Conservation (phyloP, 2,797 vertebrate species). For the Falco cherrug region DNA sequence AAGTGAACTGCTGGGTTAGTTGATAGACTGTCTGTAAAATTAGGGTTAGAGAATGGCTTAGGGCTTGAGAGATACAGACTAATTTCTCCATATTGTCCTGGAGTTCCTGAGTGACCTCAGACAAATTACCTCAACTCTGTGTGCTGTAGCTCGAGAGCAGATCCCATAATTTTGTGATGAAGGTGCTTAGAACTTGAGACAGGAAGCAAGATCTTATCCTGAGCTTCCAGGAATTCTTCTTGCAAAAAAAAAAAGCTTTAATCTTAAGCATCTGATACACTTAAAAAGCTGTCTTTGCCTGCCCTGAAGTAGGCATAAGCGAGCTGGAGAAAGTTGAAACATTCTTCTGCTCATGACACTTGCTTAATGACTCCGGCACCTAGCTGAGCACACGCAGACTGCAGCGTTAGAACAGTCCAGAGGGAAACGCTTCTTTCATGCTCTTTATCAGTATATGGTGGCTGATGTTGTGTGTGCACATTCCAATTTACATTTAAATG, state of each 20-base stretch:
- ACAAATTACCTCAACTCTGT: background rate
- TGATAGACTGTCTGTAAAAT: background rate
- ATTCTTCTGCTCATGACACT: background rate
- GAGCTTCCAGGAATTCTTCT: conserved; percentile 54
- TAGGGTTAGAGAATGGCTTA: background rate
- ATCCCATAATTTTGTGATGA: background rate
- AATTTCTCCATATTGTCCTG: background rate
- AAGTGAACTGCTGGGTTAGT: background rate
- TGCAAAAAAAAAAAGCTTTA: background rate
- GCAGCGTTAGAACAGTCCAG: background rate
- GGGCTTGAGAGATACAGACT: background rate
- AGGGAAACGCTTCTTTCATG: background rate
- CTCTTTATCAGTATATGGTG: background rate
- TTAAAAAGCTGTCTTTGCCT: background rate
- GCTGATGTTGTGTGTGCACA: background rate
- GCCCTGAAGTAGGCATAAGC: background rate
- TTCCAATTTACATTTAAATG: background rate
- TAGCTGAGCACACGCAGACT: background rate
- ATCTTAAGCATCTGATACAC: background rate
- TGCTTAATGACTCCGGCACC: background rate
- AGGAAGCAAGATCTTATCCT: conserved; percentile 28
- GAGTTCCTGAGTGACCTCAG: background rate
- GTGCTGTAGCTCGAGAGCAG: background rate
- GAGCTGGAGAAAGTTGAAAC: background rate
- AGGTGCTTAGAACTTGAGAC: background rate